Evolutionary conservation across 2,797 vertebrate genomes (phyloP).

Genomic region (Austrolebias charrua): DNA sequence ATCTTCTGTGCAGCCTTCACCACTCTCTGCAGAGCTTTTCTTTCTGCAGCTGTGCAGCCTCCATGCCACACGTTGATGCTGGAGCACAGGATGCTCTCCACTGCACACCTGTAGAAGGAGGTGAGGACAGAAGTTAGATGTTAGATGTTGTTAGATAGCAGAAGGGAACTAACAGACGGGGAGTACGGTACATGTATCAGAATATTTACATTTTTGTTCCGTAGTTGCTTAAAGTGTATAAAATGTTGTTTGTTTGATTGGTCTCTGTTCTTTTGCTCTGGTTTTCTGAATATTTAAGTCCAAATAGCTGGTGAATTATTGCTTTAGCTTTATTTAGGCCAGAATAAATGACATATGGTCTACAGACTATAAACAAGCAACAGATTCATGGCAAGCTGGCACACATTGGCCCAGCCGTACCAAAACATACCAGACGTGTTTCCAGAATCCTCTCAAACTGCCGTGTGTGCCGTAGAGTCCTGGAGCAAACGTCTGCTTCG

Average conservation of each 20-base stretch:
- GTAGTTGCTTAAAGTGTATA: slow-evolving; percentile 3
- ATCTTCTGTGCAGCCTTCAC: too few species aligned
- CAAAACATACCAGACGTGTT: slow-evolving; percentile 22
- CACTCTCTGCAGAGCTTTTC: too few species aligned
- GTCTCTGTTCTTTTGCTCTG: not conserved
- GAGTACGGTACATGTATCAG: not conserved
- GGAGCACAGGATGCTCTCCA: too few species aligned
- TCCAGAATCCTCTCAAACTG: slow-evolving; percentile 27
- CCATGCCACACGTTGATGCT: too few species aligned
- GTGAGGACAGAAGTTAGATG: too few species aligned
- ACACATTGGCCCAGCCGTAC: not conserved
- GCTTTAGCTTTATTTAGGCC: not conserved
- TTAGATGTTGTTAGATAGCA: slow-evolving; percentile 2
- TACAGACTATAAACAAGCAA: not conserved
- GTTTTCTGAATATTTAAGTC: not conserved
- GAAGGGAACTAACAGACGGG: not conserved
- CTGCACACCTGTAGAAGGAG: too few species aligned
- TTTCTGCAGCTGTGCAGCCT: too few species aligned
- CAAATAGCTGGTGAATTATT: not conserved
- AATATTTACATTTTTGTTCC: not conserved
- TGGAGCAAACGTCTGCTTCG: slow-evolving; percentile 6
- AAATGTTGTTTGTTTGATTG: not conserved
- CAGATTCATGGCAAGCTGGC: not conserved
- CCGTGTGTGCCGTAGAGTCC: slow-evolving; percentile 2
- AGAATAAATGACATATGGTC: not conserved